Evolutionary conservation across 2,113 vertebrate species (phyloP).

Genomic region (Shinisaurus crocodilurus): DNA sequence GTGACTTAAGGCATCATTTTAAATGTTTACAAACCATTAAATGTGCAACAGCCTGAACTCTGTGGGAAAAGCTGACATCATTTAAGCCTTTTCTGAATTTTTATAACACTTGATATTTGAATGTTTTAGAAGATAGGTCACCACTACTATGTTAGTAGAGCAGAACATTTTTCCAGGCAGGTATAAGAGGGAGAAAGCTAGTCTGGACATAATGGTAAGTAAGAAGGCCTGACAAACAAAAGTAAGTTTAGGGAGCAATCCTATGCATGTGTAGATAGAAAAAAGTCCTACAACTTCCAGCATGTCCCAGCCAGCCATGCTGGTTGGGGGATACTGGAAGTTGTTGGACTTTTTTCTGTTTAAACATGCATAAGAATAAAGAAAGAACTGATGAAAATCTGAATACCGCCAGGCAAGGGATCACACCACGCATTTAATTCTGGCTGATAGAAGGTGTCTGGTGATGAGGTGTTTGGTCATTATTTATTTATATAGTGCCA

Average conservation of each 20-base stretch:
- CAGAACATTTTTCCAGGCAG: background rate
- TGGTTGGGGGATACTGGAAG: too few relatives aligned
- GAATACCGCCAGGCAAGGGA: background rate
- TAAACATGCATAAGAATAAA: too few relatives aligned
- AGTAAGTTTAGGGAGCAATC: background rate
- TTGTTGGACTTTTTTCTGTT: too few relatives aligned
- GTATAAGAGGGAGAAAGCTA: background rate
- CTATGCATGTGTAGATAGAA: too few relatives aligned
- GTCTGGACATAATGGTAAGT: too few relatives aligned
- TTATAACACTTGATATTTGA: constrained; percentile 1
- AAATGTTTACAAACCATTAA: constrained; percentile 35
- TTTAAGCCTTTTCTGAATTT: constrained; percentile 23
- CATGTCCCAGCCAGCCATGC: background rate
- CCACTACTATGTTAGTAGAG: background rate
- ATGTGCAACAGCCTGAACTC: constrained; percentile 8
- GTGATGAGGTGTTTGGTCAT: background rate
- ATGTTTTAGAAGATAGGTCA: background rate
- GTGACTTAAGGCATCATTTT: constrained; percentile 21
- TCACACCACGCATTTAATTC: background rate
- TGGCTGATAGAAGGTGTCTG: background rate
- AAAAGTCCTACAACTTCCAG: background rate
- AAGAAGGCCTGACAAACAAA: background rate
- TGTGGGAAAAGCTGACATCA: background rate
- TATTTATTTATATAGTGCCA: background rate
- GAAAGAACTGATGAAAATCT: background rate